A percentile compares a stretch with the other conserved stretches of the same genome.
Conservation (phyloP, 2,888 invertebrate genomes). For the Morpho helenor region DNA sequence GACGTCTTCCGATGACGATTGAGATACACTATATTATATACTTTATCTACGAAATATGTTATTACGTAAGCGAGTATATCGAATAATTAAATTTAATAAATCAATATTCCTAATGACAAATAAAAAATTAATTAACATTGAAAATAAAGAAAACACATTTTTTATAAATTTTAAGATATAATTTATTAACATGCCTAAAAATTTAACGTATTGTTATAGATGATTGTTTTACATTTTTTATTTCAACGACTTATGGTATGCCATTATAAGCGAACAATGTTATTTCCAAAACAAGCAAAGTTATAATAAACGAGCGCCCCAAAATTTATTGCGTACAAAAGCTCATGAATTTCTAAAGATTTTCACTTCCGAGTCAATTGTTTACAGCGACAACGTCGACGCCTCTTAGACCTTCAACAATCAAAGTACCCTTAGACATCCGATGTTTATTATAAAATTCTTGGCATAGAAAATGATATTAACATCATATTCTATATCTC, state of each 20-base stretch:
- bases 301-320: constrained; percentile 22
- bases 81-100: no score
- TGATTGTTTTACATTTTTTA: constrained; percentile 11
- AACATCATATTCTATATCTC: no score
- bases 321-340: constrained; percentile 30
- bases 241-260: constrained; percentile 16
- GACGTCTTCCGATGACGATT: no score
- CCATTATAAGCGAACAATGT: constrained; percentile 18
- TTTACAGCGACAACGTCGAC: constrained; percentile 30
- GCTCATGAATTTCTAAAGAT: constrained; percentile 32
- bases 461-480: not conserved
- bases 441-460: not conserved
- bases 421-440: not conserved
- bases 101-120: no score
- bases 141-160: no score
- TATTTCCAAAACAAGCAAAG: constrained; percentile 25
- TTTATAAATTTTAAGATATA: no score
- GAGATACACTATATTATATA: no score
- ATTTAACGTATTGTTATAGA: not conserved
- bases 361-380: constrained; percentile 34
- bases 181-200: no score
- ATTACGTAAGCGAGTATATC: no score
- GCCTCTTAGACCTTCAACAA: constrained; percentile 20
- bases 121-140: no score
- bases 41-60: no score